These are phyloP conservation scores for Mobula hypostoma DNA, from an alignment of 2,113 vertebrate species.

Conservation along the genomic window DNA sequence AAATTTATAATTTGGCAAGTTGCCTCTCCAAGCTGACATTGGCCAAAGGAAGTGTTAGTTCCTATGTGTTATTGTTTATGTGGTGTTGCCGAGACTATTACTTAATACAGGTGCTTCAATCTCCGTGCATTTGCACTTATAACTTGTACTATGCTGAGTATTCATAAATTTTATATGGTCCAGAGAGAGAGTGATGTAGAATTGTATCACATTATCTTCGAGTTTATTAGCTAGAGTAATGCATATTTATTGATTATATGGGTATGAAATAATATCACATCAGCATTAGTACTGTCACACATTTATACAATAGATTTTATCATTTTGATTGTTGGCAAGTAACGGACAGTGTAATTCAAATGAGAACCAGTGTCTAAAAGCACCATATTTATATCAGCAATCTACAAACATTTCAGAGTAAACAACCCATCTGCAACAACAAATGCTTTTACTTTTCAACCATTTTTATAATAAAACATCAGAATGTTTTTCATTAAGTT, in stretches of 20 bases:
- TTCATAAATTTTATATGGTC: neutral
- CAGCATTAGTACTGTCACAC: neutral
- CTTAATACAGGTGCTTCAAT: neutral
- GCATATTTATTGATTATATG: slow-evolving; percentile 5
- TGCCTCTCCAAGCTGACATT: neutral
- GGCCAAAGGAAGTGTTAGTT: neutral
- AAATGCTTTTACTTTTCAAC: neutral
- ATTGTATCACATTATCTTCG: neutral
- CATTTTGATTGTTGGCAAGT: neutral
- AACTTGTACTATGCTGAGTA: neutral
- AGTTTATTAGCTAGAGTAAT: neutral
- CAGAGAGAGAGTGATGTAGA: neutral
- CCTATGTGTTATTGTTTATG: slow-evolving; percentile 4
- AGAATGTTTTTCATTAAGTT: neutral
- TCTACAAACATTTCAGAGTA: neutral
- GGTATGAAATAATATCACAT: neutral
- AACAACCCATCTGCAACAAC: neutral
- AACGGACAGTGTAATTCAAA: neutral
- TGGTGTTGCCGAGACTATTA: neutral
- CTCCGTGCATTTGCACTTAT: neutral
- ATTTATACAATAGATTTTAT: slow-evolving; percentile 11
- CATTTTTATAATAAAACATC: neutral
- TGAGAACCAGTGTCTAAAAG: neutral
- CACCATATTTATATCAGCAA: neutral
- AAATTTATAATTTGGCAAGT: neutral